phyloP scores from a whole-genome alignment of 1,140 invertebrate species.

The Lysiphlebus fabarum region DNA sequence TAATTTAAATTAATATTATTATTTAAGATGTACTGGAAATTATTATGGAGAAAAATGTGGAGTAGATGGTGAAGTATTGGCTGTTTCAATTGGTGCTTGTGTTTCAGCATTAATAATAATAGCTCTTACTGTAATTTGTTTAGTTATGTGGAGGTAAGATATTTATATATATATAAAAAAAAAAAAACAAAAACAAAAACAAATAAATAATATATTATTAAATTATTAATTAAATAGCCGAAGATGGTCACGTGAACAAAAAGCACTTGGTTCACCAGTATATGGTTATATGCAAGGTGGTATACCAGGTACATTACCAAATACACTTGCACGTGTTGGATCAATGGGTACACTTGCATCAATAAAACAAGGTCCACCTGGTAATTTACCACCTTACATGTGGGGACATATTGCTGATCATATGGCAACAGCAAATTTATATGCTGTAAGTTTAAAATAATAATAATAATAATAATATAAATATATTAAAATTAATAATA shows the following conservation, averaged over 20 bases:
- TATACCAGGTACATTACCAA: constrained; percentile 49
- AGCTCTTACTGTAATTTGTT: constrained; percentile 76
- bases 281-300: constrained; percentile 79
- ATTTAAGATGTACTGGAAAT: constrained; percentile 71
- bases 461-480: constrained; percentile 13
- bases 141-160: constrained; percentile 83
- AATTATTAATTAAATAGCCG: constrained; percentile 59
- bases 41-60: constrained; percentile 87
- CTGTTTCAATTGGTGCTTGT: constrained; percentile 84
- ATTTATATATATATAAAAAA: too few species aligned
- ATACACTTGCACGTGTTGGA: constrained; percentile 48
- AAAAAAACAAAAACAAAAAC: constrained; percentile 26
- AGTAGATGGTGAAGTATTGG: constrained; percentile 86
- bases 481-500: not conserved
- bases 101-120: constrained; percentile 85
- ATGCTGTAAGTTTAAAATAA: constrained; percentile 63
- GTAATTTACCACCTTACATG: constrained; percentile 48
- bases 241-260: constrained; percentile 83
- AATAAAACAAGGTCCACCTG: constrained; percentile 57
- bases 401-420: constrained; percentile 85
- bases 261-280: constrained; percentile 74
- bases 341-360: constrained; percentile 57
- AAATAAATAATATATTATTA: constrained; percentile 12
- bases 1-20: constrained; percentile 11
- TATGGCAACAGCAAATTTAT: constrained; percentile 77